Evolutionary conservation across 2,888 invertebrate species (phyloP), one percentile per base, ranked within the genome.

Genomic region (Yponomeuta plumbellus): DNA sequence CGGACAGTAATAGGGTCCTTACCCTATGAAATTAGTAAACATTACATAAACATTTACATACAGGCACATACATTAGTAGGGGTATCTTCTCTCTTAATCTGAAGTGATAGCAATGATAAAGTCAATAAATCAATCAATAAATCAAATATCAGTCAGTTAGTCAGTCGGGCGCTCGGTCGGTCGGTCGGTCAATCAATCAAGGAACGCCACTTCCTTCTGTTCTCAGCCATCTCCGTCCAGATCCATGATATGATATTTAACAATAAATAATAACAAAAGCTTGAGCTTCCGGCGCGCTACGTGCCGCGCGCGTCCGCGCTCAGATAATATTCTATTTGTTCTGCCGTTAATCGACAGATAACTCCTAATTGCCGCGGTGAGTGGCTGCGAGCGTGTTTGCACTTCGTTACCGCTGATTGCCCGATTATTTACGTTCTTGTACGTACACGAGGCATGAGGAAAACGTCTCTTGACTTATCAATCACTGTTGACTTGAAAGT

Each of bases 291-390:
- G 58, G 58, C 21, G 10, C 11, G 58, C 34, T 61, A 61, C 61
- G 61, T 61, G 61, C 61, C 61, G 17, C 11, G 13, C 23, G 61
- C 61, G 26, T 5, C 22, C 13, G 6, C 11, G 22, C 23, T 34
- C 66, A 61, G 66, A 66, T 66, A 66, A 66, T 66, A 52, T 58
- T 58, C 13, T 65, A 39, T 65, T 65, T 65, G 65, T 61, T 52
- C 20, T 17, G 39, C 13, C 40, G 61, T 44, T 66, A 58, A 61
- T 65, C 26, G 34, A 34, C 44, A 61, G 66, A 66, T 66, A 66
- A 52, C 66, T 23, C 61, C 66, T 66, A 66, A 66, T 66, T 66
- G 66, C 52, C 59, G 22, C 23, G 22, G 59, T 59, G 17, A 52
- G 17, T 52, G 17, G 44, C 17, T 17, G 44, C 44, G 44, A 34